Conservation (phyloP, 2,797 vertebrate genomes). For the Benthosema pterotum region DNA sequence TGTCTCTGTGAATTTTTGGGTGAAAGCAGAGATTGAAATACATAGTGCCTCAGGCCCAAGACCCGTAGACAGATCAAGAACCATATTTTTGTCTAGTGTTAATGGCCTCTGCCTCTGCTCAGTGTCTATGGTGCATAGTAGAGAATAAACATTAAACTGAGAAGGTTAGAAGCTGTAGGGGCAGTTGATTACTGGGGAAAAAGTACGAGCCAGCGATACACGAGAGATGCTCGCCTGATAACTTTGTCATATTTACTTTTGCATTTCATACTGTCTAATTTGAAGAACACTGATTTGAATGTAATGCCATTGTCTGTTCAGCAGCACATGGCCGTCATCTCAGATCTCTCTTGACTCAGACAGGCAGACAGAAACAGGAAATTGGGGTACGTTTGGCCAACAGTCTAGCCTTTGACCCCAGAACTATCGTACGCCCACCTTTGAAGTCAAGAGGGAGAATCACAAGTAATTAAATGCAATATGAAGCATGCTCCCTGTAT, state of each 20-base stretch:
- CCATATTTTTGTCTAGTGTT: not conserved
- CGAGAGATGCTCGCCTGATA: no score
- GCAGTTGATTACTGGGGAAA: constrained; percentile 24
- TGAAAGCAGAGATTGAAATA: not conserved
- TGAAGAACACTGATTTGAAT: no score
- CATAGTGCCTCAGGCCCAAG: not conserved
- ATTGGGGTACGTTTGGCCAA: constrained; percentile 73
- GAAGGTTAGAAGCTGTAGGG: not conserved
- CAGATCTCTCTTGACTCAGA: constrained; percentile 47
- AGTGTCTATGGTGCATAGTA: constrained; percentile 30
- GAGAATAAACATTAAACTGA: constrained; percentile 36
- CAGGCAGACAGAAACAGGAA: constrained; percentile 80
- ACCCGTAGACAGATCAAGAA: not conserved
- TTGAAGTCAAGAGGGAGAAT: constrained; percentile 79
- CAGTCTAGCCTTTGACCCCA: constrained; percentile 75
- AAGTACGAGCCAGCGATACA: no score
- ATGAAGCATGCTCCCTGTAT: constrained; percentile 72
- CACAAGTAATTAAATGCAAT: constrained; percentile 76
- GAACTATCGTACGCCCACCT: constrained; percentile 68
- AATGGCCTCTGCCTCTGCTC: constrained; percentile 32
- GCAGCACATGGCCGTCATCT: constrained; percentile 47
- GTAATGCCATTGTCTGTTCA: constrained; percentile 37
- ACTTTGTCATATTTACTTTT: no score
- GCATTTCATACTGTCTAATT: no score
- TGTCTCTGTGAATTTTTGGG: not conserved